These are phyloP conservation scores for Mus pahari DNA, from an alignment of 2,113 vertebrate genomes.

Conservation along the genomic window DNA sequence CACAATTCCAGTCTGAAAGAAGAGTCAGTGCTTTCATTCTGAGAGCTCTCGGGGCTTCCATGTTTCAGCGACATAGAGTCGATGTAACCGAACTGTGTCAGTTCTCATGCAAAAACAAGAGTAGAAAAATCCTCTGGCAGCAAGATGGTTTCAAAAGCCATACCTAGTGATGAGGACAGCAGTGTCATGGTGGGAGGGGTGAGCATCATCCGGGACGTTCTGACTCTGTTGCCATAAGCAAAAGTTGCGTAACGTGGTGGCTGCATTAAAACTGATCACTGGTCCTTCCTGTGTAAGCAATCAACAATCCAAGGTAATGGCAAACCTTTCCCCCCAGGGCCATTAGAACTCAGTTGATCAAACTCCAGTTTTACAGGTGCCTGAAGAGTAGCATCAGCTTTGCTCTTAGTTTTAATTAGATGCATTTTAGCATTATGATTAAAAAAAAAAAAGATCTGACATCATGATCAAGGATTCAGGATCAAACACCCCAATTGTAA, in stretches of 20 bases:
- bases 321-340: background rate
- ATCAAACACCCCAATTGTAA: background rate
- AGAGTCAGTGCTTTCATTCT: background rate
- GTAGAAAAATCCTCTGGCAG: background rate
- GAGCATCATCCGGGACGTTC: conserved; percentile 93
- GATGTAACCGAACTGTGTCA: background rate
- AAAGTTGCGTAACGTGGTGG: conserved; percentile 96
- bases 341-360: background rate
- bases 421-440: background rate
- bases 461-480: background rate
- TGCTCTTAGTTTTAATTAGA: background rate
- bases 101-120: background rate
- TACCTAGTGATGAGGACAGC: conserved; percentile 98
- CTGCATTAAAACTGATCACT: conserved; percentile 94
- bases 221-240: conserved; percentile 97
- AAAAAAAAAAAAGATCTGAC: conserved; percentile 52
- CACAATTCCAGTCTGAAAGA: background rate
- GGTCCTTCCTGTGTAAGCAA: conserved; percentile 93
- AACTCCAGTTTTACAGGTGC: background rate
- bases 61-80: background rate
- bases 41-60: background rate
- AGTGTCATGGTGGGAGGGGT: conserved; percentile 96
- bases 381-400: background rate
- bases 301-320: background rate
- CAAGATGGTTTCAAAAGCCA: conserved; percentile 58